Conservation (phyloP, 2,113 vertebrate species). For the Pelvicachromis taeniatus region DNA sequence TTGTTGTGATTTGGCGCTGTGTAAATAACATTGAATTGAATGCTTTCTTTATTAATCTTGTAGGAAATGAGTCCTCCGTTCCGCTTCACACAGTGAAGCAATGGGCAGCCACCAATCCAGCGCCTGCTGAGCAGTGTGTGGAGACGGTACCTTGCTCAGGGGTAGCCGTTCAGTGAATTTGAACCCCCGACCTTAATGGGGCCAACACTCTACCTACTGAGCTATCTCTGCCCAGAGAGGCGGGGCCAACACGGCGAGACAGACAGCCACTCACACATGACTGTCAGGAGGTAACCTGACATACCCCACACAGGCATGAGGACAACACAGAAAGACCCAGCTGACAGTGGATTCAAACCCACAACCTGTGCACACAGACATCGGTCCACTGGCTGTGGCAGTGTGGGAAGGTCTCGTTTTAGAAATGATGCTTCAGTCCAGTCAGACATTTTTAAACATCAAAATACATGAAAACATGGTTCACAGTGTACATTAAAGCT, state of each 20-base stretch:
- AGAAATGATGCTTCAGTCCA: not conserved
- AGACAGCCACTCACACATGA: not conserved
- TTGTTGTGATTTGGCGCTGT: no score
- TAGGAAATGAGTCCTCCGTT: no score
- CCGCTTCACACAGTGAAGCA: no score
- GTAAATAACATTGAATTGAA: no score
- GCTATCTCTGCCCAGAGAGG: not conserved
- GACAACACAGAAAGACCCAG: not conserved
- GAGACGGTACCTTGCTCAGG: no score
- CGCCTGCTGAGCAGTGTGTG: no score
- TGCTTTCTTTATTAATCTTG: no score
- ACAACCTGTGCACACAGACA: not conserved
- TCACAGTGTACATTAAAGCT: not conserved
- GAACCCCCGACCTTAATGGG: no score
- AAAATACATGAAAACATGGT: not conserved
- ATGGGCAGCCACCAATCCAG: no score
- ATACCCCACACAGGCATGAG: not conserved
- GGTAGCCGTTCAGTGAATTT: no score
- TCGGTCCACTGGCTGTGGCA: accelerated
- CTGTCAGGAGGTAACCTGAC: not conserved
- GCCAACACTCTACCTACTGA: no score
- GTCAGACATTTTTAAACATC: not conserved
- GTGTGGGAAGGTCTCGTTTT: not conserved
- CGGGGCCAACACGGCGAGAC: not conserved
- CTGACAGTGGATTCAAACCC: not conserved